These are phyloP conservation scores for Champsocephalus esox DNA, from an alignment of 2,797 vertebrate genomes.

Conservation along the genomic window DNA sequence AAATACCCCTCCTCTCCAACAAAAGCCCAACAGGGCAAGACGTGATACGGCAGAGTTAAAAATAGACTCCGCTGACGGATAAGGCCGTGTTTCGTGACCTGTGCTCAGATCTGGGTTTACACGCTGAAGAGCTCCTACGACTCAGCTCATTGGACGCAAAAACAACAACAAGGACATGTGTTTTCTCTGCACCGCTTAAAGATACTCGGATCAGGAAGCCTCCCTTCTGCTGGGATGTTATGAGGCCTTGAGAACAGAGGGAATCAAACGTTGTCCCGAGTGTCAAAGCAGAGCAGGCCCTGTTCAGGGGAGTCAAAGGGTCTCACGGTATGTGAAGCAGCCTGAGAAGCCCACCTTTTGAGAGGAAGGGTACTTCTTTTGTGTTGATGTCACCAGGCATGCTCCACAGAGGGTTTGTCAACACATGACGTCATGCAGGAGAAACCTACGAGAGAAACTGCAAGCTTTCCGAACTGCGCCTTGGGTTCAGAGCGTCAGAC, in stretches of 20 bases:
- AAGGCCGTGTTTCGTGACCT: constrained; percentile 68
- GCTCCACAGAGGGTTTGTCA: constrained; percentile 41
- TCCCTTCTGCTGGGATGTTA: constrained; percentile 30
- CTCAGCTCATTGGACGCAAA: not conserved
- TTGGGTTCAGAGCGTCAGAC: constrained; percentile 57
- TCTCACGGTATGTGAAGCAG: constrained; percentile 59
- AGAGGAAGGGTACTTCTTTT: constrained; percentile 54
- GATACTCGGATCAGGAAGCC: constrained; percentile 34
- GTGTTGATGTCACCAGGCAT: constrained; percentile 54
- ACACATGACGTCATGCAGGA: constrained; percentile 76
- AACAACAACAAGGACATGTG: not conserved
- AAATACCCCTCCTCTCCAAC: constrained; percentile 72
- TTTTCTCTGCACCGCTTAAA: constrained; percentile 4
- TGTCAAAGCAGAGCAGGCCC: constrained; percentile 49
- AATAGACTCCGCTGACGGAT: constrained; percentile 79
- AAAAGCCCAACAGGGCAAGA: constrained; percentile 64
- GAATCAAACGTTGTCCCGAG: constrained; percentile 63
- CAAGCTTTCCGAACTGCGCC: constrained; percentile 59
- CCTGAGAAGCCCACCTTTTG: constrained; percentile 59
- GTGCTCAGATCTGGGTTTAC: constrained; percentile 67
- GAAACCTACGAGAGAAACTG: constrained; percentile 61
- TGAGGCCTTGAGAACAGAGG: constrained; percentile 57
- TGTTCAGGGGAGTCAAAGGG: constrained; percentile 47
- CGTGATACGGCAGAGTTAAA: constrained; percentile 81
- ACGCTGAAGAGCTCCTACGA: constrained; percentile 26